Conservation (phyloP, 2,888 invertebrate species). For the Chymomyza fuscimana region DNA sequence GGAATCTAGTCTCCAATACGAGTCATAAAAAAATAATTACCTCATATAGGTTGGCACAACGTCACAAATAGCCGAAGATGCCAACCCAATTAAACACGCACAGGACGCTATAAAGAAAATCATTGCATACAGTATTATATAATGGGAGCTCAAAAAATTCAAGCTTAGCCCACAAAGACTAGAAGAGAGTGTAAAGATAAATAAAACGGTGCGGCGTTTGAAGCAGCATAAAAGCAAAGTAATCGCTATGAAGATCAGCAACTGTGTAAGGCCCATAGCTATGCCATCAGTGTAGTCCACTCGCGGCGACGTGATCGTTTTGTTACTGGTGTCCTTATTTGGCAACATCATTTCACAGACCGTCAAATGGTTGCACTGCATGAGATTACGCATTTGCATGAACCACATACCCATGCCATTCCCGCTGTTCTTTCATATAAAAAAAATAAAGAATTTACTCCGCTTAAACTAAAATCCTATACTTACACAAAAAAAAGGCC, state of each 20-base stretch:
- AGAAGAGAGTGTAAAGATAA: not conserved
- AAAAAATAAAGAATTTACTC: not conserved
- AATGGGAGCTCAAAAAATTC: not conserved
- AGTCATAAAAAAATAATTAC: conserved; percentile 21
- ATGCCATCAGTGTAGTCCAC: not conserved
- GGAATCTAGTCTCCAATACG: not conserved
- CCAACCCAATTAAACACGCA: conserved; percentile 15
- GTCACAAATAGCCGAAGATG: conserved; percentile 25
- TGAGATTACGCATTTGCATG: not conserved
- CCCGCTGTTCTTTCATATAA: conserved; percentile 20
- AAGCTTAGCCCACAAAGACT: not conserved
- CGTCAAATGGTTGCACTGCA: not conserved
- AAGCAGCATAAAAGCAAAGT: not conserved
- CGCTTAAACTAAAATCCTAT: not conserved
- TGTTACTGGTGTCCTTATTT: not conserved
- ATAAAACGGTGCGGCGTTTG: not conserved
- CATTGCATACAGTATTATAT: conserved; percentile 11
- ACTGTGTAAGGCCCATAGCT: not conserved
- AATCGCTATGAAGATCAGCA: not conserved
- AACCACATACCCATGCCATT: conserved; percentile 26
- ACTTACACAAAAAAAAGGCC: conserved; percentile 32
- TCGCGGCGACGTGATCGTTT: not conserved
- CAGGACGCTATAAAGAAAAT: conserved; percentile 17
- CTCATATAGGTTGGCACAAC: conserved; percentile 49
- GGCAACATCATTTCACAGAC: conserved; percentile 17